Conservation (phyloP, 2,113 vertebrate species). For the Syrrhaptes paradoxus region DNA sequence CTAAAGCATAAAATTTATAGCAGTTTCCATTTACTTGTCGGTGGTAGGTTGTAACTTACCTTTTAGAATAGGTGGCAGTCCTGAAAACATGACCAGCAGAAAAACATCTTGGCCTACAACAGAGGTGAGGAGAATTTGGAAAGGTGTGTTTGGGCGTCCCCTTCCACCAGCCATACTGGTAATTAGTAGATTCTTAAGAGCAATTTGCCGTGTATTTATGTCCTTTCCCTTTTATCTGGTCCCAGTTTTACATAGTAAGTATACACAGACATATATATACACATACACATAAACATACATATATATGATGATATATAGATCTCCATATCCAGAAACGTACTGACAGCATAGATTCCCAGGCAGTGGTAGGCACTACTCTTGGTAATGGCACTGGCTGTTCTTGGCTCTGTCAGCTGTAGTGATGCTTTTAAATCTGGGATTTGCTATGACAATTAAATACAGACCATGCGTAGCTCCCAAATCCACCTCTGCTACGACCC, state of each 20-base stretch:
- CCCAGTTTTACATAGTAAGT: not conserved
- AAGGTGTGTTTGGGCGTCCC: not conserved
- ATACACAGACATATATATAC: rapidly evolving
- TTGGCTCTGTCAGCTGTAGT: not conserved
- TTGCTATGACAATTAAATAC: slow-evolving; percentile 41
- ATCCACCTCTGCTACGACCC: slow-evolving; percentile 16
- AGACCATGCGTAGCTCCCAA: slow-evolving; percentile 11
- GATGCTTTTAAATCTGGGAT: slow-evolving; percentile 34
- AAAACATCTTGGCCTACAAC: not conserved
- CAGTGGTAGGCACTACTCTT: not conserved
- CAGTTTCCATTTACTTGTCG: not conserved
- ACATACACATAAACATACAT: rapidly evolving
- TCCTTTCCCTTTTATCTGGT: not conserved
- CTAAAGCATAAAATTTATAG: not conserved
- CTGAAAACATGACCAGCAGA: not conserved
- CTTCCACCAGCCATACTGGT: not conserved
- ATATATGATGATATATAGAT: not conserved
- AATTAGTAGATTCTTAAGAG: not conserved
- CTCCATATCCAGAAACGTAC: not conserved
- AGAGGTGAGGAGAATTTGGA: not conserved
- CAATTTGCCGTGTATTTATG: not conserved
- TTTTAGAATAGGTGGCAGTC: not conserved
- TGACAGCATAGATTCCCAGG: not conserved
- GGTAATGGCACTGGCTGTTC: not conserved
- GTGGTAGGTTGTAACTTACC: not conserved